These are phyloP conservation scores for Hermaeophaga mercurialis DNA, from an alignment of 2,888 invertebrate genomes.

Conservation along the genomic window DNA sequence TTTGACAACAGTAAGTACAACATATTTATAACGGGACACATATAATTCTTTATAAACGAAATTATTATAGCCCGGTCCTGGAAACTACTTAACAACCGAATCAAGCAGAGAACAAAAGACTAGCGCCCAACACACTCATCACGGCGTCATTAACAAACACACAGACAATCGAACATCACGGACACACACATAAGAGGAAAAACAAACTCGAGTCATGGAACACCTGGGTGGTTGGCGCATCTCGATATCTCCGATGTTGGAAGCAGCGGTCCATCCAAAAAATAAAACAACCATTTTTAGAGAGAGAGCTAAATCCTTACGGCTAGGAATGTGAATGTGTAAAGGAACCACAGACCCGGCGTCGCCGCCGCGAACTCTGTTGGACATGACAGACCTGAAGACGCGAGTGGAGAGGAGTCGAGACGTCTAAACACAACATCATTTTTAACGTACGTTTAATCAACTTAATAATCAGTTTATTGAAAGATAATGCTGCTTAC, in stretches of 20 bases:
- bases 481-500: no score
- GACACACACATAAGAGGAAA: conserved; percentile 45
- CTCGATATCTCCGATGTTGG: conserved; percentile 28
- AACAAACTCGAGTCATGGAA: conserved; percentile 53
- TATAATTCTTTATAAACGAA: no score
- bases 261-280: conserved; percentile 11
- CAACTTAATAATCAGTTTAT: no score
- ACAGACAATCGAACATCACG: conserved; percentile 9
- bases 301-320: conserved; percentile 12
- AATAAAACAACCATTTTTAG: conserved; percentile 10
- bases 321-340: conserved; percentile 49
- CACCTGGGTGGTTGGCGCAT: conserved; percentile 57
- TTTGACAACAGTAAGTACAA: no score
- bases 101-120: conserved; percentile 40
- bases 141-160: conserved; percentile 57
- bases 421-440: conserved; percentile 5
- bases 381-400: conserved; percentile 32
- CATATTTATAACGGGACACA: no score
- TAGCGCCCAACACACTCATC: conserved; percentile 53
- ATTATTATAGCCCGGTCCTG: conserved; percentile 1
- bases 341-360: conserved; percentile 52
- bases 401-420: conserved; percentile 26
- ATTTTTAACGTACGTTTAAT: no score
- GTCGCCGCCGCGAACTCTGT: conserved; percentile 35
- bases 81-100: neutral